Conservation (phyloP, 2,888 invertebrate species). For the Leuctra nigra region DNA sequence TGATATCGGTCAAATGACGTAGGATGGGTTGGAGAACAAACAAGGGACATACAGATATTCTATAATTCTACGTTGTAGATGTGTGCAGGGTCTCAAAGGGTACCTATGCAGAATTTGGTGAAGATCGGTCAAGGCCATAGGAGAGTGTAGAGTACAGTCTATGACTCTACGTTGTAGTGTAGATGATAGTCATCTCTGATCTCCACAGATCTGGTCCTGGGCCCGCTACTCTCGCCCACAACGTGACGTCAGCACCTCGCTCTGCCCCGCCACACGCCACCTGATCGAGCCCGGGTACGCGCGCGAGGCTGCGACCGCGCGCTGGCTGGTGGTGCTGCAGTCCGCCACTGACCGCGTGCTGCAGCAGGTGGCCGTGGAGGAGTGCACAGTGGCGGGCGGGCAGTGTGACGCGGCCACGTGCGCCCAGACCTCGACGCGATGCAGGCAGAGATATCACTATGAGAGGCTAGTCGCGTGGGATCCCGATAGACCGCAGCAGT, state of each 20-base stretch:
- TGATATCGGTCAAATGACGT: no score
- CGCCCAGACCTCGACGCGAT: slow-evolving; percentile 26
- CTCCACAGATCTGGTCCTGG: slow-evolving; percentile 29
- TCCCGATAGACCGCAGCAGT: slow-evolving; percentile 33
- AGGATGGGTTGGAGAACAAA: no score
- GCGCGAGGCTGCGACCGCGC: slow-evolving; percentile 31
- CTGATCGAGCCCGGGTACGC: slow-evolving; percentile 34
- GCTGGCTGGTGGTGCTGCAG: slow-evolving; percentile 35
- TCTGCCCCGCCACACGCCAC: slow-evolving; percentile 32
- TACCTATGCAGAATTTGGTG: no score
- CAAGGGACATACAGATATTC: no score
- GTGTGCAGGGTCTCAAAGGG: no score
- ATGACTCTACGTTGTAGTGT: no score
- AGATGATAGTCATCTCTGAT: no score
- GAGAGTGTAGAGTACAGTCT: no score
- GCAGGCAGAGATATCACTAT: slow-evolving; percentile 33
- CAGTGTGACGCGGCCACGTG: slow-evolving; percentile 26
- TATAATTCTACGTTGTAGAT: no score
- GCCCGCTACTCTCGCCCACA: slow-evolving; percentile 17
- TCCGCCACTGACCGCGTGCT: slow-evolving; percentile 28
- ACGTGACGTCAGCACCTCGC: slow-evolving; percentile 2
- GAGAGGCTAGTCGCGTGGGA: slow-evolving; percentile 35
- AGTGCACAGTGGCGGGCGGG: slow-evolving; percentile 29
- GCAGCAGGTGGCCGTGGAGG: slow-evolving; percentile 33
- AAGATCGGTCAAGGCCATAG: no score